phyloP scores from a whole-genome alignment of 64 coral and sea anemone genomes.

The Acropora yongei region DNA sequence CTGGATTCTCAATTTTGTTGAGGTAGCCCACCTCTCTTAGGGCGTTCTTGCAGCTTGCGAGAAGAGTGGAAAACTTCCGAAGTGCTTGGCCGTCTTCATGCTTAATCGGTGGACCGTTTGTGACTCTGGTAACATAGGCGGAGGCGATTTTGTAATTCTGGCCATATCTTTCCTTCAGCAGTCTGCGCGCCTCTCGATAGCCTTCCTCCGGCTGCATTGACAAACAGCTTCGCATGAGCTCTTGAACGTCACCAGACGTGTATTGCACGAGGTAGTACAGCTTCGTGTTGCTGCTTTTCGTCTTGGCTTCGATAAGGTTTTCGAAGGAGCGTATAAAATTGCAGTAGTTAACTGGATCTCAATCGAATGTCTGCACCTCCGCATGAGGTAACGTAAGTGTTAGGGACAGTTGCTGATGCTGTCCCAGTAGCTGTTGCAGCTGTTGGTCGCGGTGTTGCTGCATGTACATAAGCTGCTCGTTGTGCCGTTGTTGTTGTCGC shows the following conservation, averaged over 20 bases:
- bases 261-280: conserved; percentile 19
- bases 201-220: conserved; percentile 14
- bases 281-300: conserved; percentile 3
- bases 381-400: conserved; percentile 39
- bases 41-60: too few relatives aligned
- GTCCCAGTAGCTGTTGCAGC: conserved; percentile 21
- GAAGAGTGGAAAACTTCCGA: too few relatives aligned
- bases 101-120: too few relatives aligned
- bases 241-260: conserved; percentile 26
- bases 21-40: too few relatives aligned
- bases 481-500: not conserved
- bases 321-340: conserved; percentile 63
- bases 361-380: conserved; percentile 42
- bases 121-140: too few relatives aligned
- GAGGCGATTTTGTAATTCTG: too few relatives aligned
- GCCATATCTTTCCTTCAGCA: not conserved
- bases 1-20: too few relatives aligned
- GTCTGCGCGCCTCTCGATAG: not conserved
- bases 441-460: not conserved
- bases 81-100: too few relatives aligned
- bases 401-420: conserved; percentile 24
- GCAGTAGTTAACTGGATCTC: conserved; percentile 50
- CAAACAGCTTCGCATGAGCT: not conserved
- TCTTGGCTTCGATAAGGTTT: conserved; percentile 61
- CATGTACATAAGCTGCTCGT: not conserved